Percentiles rank a stretch among this genome's conserved stretches.
Conservation (phyloP, 1,140 invertebrate genomes). For the Brachionus rubens region DNA sequence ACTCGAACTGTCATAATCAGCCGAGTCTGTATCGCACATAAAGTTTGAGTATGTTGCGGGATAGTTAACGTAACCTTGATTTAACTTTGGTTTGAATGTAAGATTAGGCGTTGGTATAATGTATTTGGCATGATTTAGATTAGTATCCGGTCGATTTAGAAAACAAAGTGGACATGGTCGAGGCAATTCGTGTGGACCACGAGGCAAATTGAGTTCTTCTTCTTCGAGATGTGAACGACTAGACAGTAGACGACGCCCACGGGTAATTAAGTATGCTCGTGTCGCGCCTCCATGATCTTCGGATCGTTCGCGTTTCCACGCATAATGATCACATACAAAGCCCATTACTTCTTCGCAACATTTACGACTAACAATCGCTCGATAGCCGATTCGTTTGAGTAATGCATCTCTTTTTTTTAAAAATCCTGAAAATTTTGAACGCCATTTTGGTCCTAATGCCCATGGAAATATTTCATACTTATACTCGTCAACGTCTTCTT, state of each 20-base stretch:
- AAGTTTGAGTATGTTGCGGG: no score
- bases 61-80: no score
- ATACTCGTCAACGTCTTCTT: conserved; percentile 65
- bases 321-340: conserved; percentile 53
- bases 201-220: conserved; percentile 51
- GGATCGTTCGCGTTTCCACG: conserved; percentile 55
- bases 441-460: conserved; percentile 60
- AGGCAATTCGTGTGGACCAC: conserved; percentile 47
- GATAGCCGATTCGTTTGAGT: conserved; percentile 62
- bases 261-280: conserved; percentile 51
- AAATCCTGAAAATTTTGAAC: conserved; percentile 55
- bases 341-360: conserved; percentile 64
- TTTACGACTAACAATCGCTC: conserved; percentile 62
- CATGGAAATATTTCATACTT: conserved; percentile 64
- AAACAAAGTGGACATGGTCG: conserved; percentile 34
- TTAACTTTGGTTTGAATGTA: not conserved
- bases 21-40: no score
- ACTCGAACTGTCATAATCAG: no score
- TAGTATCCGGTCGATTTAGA: not conserved
- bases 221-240: conserved; percentile 51
- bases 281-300: conserved; percentile 57
- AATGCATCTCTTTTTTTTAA: conserved; percentile 60
- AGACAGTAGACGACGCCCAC: not conserved
- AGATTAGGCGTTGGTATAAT: not conserved
- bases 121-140: not conserved